These are phyloP conservation scores for Potamilus streckersoni DNA, from an alignment of 1,140 invertebrate species.

Conservation along the genomic window DNA sequence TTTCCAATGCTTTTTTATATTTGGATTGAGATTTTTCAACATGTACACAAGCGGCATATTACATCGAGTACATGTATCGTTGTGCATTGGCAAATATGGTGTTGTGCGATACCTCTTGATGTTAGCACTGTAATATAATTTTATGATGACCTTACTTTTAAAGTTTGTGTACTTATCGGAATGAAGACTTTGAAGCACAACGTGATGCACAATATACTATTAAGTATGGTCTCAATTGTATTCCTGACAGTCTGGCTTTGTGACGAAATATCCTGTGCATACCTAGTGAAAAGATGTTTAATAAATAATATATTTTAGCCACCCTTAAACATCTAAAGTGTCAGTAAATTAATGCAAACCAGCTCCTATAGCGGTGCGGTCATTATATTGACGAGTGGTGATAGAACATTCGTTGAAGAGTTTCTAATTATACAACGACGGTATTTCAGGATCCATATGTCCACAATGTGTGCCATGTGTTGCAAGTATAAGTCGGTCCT, in stretches of 20 bases:
- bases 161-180: slow-evolving; percentile 32
- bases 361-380: slow-evolving; percentile 17
- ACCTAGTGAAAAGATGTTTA: slow-evolving; percentile 32
- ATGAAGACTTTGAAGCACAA: slow-evolving; percentile 16
- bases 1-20: slow-evolving; percentile 1
- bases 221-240: slow-evolving; percentile 23
- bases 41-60: slow-evolving; percentile 6
- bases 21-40: slow-evolving; percentile 6
- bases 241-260: slow-evolving; percentile 29
- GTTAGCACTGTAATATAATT: slow-evolving; percentile 6
- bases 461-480: slow-evolving; percentile 2
- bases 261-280: slow-evolving; percentile 28
- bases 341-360: slow-evolving; percentile 20
- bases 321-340: slow-evolving; percentile 22
- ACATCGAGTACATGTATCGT: neutral
- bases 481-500: slow-evolving; percentile 5
- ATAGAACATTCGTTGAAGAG: slow-evolving; percentile 1
- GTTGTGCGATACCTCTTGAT: slow-evolving; percentile 12
- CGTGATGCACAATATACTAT: slow-evolving; percentile 21
- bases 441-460: slow-evolving; percentile 9
- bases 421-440: slow-evolving; percentile 22
- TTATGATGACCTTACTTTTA: slow-evolving; percentile 24
- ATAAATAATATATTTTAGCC: slow-evolving; percentile 23
- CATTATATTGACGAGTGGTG: slow-evolving; percentile 16
- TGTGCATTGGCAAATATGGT: neutral